These are phyloP conservation scores for Cylindroiulus punctatus DNA, from an alignment of 2,888 invertebrate genomes.

Conservation along the genomic window DNA sequence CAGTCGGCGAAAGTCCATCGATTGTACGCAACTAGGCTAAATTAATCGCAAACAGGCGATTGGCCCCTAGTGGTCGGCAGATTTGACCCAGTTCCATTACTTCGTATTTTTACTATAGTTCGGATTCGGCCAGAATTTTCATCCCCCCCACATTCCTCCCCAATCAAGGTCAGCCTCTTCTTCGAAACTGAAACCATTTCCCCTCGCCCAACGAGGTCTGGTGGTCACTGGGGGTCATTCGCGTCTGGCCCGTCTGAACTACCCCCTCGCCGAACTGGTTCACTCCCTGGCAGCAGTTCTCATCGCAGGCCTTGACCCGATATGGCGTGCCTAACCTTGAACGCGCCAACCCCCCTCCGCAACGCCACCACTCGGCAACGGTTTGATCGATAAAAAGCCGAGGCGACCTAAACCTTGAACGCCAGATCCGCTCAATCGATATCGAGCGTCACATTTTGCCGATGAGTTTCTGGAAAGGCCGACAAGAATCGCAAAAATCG, in stretches of 20 bases:
- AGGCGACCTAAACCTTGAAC: conserved; percentile 33
- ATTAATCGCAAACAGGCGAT: too few species aligned
- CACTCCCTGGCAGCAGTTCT: background rate
- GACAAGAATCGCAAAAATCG: too few species aligned
- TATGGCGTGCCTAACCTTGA: conserved; percentile 17
- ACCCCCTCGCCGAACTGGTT: background rate
- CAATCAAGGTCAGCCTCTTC: background rate
- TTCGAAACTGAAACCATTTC: background rate
- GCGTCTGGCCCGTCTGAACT: background rate
- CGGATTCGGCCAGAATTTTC: background rate
- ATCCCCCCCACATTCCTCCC: background rate
- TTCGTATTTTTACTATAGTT: too few species aligned
- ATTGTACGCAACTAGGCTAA: too few species aligned
- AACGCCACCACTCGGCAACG: conserved; percentile 7
- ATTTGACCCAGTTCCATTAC: too few species aligned
- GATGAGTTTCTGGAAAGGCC: too few species aligned
- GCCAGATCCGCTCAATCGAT: background rate
- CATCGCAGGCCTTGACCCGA: background rate
- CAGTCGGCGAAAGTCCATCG: too few species aligned
- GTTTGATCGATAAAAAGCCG: background rate
- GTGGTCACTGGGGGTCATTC: background rate
- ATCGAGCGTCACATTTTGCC: background rate
- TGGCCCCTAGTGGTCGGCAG: too few species aligned
- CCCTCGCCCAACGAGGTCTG: conserved; percentile 2
- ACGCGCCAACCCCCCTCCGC: background rate